phyloP scores from a whole-genome alignment of 2,888 invertebrate genomes.

The Cantharis lateralis region DNA sequence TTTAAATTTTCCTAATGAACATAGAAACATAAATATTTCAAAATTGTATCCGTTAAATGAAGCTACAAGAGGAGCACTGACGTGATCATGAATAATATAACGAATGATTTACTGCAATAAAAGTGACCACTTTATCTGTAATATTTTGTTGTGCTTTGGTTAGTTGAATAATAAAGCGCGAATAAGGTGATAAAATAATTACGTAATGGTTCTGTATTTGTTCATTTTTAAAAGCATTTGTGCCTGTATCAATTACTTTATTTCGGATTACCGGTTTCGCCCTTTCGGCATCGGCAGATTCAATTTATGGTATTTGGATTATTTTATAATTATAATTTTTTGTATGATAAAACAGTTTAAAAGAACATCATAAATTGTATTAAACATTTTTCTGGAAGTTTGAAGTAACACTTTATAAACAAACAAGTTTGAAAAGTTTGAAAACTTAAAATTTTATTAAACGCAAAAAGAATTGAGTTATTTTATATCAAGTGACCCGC shows the following conservation, averaged over 20 bases:
- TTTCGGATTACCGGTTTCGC: no score
- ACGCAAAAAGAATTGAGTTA: background rate
- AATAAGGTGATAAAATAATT: background rate
- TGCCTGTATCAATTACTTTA: no score
- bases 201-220: background rate
- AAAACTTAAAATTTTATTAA: background rate
- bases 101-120: slow-evolving; percentile 6
- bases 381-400: background rate
- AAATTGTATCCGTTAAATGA: background rate
- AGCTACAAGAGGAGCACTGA: background rate
- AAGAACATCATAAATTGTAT: background rate
- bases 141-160: background rate
- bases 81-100: slow-evolving; percentile 5
- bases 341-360: background rate
- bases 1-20: background rate
- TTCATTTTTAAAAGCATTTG: no score
- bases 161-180: background rate
- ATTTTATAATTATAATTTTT: background rate
- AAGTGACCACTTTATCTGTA: background rate
- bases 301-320: no score
- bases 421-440: background rate
- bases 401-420: background rate
- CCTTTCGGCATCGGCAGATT: no score
- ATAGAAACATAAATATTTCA: background rate
- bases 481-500: background rate